These are phyloP conservation scores for Chaenocephalus aceratus DNA, from an alignment of 2,113 vertebrate genomes.

Conservation along the genomic window DNA sequence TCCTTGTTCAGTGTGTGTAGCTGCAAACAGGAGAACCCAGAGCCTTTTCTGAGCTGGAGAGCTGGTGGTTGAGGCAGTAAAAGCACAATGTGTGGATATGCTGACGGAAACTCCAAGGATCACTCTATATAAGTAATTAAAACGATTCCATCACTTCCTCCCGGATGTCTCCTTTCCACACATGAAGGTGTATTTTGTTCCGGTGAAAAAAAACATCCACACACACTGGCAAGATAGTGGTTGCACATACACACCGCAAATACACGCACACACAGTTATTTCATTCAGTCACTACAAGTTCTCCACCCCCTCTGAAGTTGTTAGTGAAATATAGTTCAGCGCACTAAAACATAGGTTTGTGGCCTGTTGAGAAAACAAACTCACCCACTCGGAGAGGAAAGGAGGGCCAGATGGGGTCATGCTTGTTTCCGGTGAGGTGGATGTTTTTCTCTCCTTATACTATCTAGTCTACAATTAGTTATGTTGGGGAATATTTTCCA, in stretches of 20 bases:
- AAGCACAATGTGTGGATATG: conserved; percentile 46
- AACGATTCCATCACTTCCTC: conserved; percentile 79
- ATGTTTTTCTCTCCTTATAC: conserved; percentile 8
- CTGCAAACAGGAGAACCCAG: conserved; percentile 31
- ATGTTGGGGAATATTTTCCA: too few species aligned
- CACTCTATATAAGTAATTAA: conserved; percentile 70
- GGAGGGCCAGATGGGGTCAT: conserved; percentile 53
- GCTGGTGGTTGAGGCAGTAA: conserved; percentile 30
- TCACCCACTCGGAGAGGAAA: conserved; percentile 74
- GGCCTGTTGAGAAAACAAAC: conserved; percentile 70
- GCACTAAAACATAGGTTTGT: conserved; percentile 76
- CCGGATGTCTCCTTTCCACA: conserved; percentile 51
- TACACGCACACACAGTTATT: conserved; percentile 33
- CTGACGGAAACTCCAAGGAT: conserved; percentile 46
- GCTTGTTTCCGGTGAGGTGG: conserved; percentile 61
- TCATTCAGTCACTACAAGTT: conserved; percentile 58
- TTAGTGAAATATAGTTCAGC: conserved; percentile 69
- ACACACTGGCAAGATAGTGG: not conserved
- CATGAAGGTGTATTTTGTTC: conserved; percentile 70
- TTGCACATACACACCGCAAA: not conserved
- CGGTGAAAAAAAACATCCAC: conserved; percentile 50
- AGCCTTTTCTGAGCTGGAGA: conserved; percentile 29
- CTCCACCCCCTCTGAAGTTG: conserved; percentile 64
- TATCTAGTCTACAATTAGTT: not conserved
- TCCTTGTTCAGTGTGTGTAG: conserved; percentile 22